A percentile compares a stretch with the other conserved stretches of the same genome.
Evolutionary conservation across 2,113 vertebrate species (phyloP).

Genomic region (Parus major): DNA sequence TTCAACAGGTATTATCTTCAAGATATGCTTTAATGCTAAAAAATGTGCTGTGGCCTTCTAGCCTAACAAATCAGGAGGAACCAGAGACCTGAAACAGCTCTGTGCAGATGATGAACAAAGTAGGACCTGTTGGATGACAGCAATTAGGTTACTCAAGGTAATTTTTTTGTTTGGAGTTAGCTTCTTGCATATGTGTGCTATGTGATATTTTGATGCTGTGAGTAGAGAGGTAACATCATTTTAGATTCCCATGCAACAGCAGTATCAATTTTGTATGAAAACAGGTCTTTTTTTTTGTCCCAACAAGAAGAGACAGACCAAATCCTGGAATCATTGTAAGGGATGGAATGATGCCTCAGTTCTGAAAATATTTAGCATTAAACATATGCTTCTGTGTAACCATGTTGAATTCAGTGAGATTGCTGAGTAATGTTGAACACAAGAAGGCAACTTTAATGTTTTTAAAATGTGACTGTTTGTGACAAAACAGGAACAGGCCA

Average conservation of each 20-base stretch:
- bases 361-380: not conserved
- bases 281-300: not conserved
- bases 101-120: conserved; percentile 94
- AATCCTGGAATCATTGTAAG: not conserved
- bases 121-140: conserved; percentile 95
- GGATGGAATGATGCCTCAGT: not conserved
- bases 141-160: conserved; percentile 97
- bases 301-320: not conserved
- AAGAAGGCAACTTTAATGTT: not conserved
- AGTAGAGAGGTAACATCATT: not conserved
- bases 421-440: not conserved
- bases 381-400: not conserved
- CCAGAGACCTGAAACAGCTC: conserved; percentile 92
- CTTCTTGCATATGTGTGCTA: not conserved
- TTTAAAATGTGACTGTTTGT: not conserved
- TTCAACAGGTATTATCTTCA: conserved; percentile 86
- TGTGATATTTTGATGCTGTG: not conserved
- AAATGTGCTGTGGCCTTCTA: conserved; percentile 85
- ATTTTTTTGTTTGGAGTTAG: not conserved
- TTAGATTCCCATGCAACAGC: not conserved
- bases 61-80: conserved; percentile 88
- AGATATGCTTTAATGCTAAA: conserved; percentile 86
- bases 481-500: not conserved
- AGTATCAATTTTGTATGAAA: not conserved
- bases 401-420: not conserved